Base-by-base conservation (phyloP, 2,113 vertebrate genomes). In the Isichthys henryi region DNA sequence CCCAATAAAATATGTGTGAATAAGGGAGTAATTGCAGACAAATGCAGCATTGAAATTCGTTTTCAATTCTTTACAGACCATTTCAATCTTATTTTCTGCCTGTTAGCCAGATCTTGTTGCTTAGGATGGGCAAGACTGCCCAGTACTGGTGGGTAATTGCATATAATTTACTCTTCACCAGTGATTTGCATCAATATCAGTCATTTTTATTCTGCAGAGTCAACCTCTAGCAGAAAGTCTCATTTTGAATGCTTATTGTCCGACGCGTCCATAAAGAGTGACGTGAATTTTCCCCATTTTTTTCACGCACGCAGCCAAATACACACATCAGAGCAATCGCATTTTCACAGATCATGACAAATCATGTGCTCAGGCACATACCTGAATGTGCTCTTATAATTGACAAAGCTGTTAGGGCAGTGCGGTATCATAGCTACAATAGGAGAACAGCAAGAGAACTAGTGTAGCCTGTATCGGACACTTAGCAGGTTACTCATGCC, bases 31-130 rank as follows among this genome's bases (percentile, higher is more conserved):
- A 98, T 98, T 97, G 96, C 96, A 95, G 96, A 97, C 97, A 97
- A 97, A 97, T 95, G 96, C 94, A 93, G 96, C 96, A 97, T 96
- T 97, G 96, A 97, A 97, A 97, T 97, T 97, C 96, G 97, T 97
- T 97, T 96, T 97, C 96, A 96, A 96, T 96, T 96, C 96, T 96
- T 97, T 96, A 97, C 95, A 95, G 96, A 97, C 97, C 97, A 97
- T 97, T 97, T 97, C 97, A 97, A 97, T 97, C 97, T 97, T 97
- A 97, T 97, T 98, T 98, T 97, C 96, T 98, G 97, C 96, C 96
- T 97, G 96, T 97, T 97, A 97, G 97, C 96, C 95, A 97, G 97
- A 97, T 97, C 97, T 96, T 96, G 96, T 97, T 97, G 97, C 96
- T 96, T 95, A 94, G 96, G 96, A 95, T 96, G 96, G 96, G 96